Base-by-base conservation (phyloP, 2,797 vertebrate genomes). In the Epinephelus coioides region DNA sequence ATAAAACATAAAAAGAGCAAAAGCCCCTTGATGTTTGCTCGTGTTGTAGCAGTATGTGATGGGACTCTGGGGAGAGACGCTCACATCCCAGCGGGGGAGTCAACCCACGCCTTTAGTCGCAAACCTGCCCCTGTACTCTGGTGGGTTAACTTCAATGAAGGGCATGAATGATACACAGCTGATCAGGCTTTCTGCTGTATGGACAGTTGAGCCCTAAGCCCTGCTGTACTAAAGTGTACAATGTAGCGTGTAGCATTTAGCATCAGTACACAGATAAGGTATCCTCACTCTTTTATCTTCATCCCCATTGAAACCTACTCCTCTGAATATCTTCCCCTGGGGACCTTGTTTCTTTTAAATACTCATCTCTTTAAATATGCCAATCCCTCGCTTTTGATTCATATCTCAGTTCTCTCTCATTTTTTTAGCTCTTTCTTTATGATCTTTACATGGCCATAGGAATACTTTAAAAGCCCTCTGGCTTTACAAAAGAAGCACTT, bases 1-100 rank as follows among this genome's bases (percentile, higher is more conserved):
- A 68, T 76, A 51, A 83, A 79, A 87, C 73, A 78, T 56, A 79
- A 86, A 86, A 79, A 73, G 27, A 78, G 78, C 65, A 79, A 72
- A 88, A 82, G 76, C 81, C 76, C 81, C 84, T 93, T 94, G 88
- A 92, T 94, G 88, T 91, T 80, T 82, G 83, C 83, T 72, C 14
- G 86, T 89, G 85, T 89, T 92, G 86, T 73, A 77, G 78, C 80
- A 65, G 79, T 80, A 77, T 87, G 74, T 83, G 86, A 91, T 89
- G 78, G 87, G 90, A 89, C 91, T 91, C 89, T 44, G 9, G 87
- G 89, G 93, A 93, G 82, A 89, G 61, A 66, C 2, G 49, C 88
- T 92, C 81, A 81, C 70, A 87, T 93, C 90, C 83, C 92, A 87
- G 89, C 55, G 13, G 89, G 89, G 71, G 67, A 75, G 78, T 80